A percentile compares a stretch with the other conserved stretches of the same genome.
Evolutionary conservation across 1,140 invertebrate species (phyloP).

Genomic region (Leptinotarsa lineolata): DNA sequence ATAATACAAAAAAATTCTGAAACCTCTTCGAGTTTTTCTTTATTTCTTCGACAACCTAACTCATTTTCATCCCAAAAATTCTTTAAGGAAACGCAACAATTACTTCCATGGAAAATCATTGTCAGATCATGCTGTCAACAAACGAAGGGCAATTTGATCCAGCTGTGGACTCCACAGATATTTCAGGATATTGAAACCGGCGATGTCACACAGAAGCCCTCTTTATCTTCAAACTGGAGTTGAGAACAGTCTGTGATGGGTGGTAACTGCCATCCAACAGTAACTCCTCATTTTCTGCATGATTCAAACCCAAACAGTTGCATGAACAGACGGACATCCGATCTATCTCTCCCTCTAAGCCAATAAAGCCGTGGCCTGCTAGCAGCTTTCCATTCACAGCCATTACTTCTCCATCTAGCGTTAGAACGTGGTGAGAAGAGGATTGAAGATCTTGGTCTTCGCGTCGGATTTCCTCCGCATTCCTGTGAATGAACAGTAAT

Average conservation of each 20-base stretch:
- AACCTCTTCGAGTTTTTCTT: too few species aligned
- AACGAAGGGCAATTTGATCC: background rate
- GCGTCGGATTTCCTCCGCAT: slow-evolving; percentile 84
- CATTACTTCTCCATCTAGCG: slow-evolving; percentile 82
- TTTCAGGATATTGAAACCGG: background rate
- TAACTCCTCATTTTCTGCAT: slow-evolving; percentile 60
- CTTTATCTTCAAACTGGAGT: slow-evolving; percentile 49
- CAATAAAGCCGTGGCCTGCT: slow-evolving; percentile 61
- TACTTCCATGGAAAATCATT: background rate
- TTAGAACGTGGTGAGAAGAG: slow-evolving; percentile 73
- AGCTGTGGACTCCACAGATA: background rate
- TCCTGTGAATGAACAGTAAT: slow-evolving; percentile 59
- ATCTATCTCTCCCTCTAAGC: slow-evolving; percentile 61
- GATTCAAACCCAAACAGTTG: slow-evolving; percentile 63
- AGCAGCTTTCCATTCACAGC: slow-evolving; percentile 69
- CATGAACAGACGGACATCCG: slow-evolving; percentile 75
- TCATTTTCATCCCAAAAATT: too few species aligned
- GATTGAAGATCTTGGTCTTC: slow-evolving; percentile 82
- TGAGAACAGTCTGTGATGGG: slow-evolving; percentile 52
- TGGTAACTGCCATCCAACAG: slow-evolving; percentile 59
- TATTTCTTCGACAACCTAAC: too few species aligned
- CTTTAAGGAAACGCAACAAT: too few species aligned
- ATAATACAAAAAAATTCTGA: too few species aligned
- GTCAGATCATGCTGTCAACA: background rate
- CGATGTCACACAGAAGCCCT: slow-evolving; percentile 54